These are phyloP conservation scores for Drosophila bifasciata DNA, from an alignment of 1,140 invertebrate genomes.

Conservation along the genomic window DNA sequence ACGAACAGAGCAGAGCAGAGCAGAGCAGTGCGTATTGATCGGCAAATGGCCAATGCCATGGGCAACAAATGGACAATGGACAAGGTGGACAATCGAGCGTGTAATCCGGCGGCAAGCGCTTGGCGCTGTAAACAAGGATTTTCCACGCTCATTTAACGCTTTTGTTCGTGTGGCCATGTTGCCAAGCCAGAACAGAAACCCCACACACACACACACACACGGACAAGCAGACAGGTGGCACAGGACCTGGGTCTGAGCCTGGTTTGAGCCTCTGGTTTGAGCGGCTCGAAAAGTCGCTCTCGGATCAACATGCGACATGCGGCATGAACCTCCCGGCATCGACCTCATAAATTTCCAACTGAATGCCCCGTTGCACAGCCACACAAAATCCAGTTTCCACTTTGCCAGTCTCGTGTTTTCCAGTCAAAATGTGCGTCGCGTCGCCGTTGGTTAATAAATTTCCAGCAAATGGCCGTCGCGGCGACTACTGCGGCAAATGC, in stretches of 20 bases:
- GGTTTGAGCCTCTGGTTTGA: too few relatives aligned
- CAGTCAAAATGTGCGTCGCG: constrained; percentile 48
- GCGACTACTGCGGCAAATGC: constrained; percentile 65
- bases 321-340: constrained; percentile 21
- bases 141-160: constrained; percentile 79
- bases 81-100: constrained; percentile 66
- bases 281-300: constrained; percentile 41
- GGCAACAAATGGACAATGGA: constrained; percentile 45
- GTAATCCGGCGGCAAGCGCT: constrained; percentile 65
- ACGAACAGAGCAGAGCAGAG: constrained; percentile 32
- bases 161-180: constrained; percentile 72
- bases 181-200: constrained; percentile 59
- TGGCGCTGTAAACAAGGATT: constrained; percentile 76
- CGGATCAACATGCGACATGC: constrained; percentile 25
- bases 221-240: constrained; percentile 41
- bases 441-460: constrained; percentile 81
- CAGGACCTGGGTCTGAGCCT: constrained; percentile 10
- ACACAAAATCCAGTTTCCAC: constrained; percentile 64
- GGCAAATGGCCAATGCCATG: constrained; percentile 34
- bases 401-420: constrained; percentile 41
- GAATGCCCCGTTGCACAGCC: constrained; percentile 73
- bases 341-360: constrained; percentile 77
- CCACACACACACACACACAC: constrained; percentile 5
- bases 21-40: constrained; percentile 23
- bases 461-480: constrained; percentile 59